phyloP scores from a whole-genome alignment of 35 echinoderm and acorn worm genomes.

The Lytechinus variegatus region DNA sequence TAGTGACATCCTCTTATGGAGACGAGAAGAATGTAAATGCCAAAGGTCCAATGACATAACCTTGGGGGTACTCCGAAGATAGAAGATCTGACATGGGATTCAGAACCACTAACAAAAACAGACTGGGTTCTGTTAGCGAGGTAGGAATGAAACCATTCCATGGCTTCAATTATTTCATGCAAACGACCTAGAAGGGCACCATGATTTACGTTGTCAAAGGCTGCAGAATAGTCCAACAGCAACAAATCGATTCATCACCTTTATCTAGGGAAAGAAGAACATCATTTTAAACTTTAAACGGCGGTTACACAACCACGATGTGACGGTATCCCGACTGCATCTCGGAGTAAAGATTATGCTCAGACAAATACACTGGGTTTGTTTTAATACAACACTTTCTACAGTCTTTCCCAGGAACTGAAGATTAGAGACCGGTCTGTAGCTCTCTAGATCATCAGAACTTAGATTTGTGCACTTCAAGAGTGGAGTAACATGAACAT shows the following conservation, averaged over 20 bases:
- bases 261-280: too few species aligned
- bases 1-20: slow-evolving; percentile 6
- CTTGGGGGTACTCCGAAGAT: too few species aligned
- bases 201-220: slow-evolving; percentile 9
- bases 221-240: neutral
- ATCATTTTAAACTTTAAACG: neutral
- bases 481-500: neutral
- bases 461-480: neutral
- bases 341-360: neutral
- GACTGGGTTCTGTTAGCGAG: neutral
- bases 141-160: slow-evolving; percentile 10
- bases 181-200: neutral
- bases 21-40: neutral
- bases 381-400: neutral
- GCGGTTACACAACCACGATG: neutral
- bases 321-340: neutral
- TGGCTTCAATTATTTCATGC: neutral
- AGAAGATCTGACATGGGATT: too few species aligned
- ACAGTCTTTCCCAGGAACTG: neutral
- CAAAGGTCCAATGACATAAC: too few species aligned
- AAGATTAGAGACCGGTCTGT: neutral
- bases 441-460: neutral
- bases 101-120: too few species aligned
- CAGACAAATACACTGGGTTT: neutral
- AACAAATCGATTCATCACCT: neutral